phyloP scores from a whole-genome alignment of 2,113 vertebrate genomes.

The Dipodomys stephensi region DNA sequence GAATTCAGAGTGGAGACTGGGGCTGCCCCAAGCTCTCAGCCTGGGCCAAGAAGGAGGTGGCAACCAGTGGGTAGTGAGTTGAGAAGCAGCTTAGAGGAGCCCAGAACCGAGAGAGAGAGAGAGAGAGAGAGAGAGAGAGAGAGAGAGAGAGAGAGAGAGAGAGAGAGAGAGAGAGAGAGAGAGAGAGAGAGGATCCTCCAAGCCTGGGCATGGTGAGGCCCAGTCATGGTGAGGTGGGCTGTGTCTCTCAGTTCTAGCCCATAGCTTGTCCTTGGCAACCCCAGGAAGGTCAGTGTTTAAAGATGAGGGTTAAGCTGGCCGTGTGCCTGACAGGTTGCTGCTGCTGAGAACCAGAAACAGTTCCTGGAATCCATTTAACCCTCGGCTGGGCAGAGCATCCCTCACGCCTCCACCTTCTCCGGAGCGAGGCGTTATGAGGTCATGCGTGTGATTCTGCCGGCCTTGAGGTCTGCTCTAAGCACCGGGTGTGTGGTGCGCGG shows the following conservation, averaged over 20 bases:
- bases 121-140: no score
- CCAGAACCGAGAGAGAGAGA: no score
- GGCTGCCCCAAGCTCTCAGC: accelerated
- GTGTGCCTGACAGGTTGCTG: conserved; percentile 40
- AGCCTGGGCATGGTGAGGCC: not conserved
- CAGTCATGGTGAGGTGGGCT: no score
- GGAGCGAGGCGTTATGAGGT: not conserved
- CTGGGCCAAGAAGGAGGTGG: accelerated
- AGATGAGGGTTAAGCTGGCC: not conserved
- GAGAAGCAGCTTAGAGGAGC: accelerated
- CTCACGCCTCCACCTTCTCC: not conserved
- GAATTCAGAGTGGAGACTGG: not conserved
- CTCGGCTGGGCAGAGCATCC: not conserved
- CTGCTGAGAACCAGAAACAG: conserved; percentile 26
- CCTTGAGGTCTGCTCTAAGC: not conserved
- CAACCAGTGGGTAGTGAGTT: accelerated
- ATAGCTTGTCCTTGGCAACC: not conserved
- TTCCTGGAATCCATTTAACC: conserved; percentile 47
- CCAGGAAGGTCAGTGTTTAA: not conserved
- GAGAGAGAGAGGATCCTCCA: no score
- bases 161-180: accelerated
- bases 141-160: no score
- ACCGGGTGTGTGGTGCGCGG: accelerated
- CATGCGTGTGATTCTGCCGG: not conserved
- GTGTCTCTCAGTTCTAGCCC: accelerated